Evolutionary conservation across 2,888 invertebrate species (phyloP).

Genomic region (Drosophila pullipes): DNA sequence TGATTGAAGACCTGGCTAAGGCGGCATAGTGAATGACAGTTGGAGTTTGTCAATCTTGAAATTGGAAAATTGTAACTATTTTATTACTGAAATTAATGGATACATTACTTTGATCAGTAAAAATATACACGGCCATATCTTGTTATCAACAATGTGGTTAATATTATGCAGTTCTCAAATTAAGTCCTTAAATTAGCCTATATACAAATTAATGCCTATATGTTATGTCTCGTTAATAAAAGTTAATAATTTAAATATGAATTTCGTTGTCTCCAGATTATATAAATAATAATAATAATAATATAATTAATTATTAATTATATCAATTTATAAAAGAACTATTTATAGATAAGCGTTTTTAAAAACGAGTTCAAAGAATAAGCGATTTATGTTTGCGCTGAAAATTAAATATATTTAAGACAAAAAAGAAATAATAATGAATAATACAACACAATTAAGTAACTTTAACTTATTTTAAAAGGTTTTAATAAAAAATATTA

Average conservation of each 20-base stretch:
- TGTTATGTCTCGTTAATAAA: background rate
- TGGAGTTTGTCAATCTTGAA: background rate
- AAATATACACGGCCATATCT: background rate
- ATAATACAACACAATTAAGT: background rate
- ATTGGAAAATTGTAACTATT: background rate
- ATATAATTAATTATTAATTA: background rate
- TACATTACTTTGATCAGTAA: background rate
- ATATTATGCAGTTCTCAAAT: too few relatives aligned
- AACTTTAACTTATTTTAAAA: background rate
- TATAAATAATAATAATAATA: background rate
- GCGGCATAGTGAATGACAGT: background rate
- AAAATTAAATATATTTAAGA: background rate
- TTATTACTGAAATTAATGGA: background rate
- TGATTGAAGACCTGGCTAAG: constrained; percentile 37
- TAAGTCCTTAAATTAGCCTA: background rate
- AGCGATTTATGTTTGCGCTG: background rate
- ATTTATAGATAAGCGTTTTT: background rate
- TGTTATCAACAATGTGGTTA: background rate
- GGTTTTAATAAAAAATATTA: background rate
- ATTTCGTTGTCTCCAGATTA: background rate
- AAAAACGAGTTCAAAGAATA: background rate
- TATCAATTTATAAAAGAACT: background rate
- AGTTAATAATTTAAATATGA: background rate
- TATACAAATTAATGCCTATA: background rate
- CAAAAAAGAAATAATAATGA: background rate